Percentiles rank a stretch among this genome's conserved stretches.
These are phyloP conservation scores for Zoroaster sp. DNA, from an alignment of 53 echinoderm and acorn worm species.

Conservation along the genomic window DNA sequence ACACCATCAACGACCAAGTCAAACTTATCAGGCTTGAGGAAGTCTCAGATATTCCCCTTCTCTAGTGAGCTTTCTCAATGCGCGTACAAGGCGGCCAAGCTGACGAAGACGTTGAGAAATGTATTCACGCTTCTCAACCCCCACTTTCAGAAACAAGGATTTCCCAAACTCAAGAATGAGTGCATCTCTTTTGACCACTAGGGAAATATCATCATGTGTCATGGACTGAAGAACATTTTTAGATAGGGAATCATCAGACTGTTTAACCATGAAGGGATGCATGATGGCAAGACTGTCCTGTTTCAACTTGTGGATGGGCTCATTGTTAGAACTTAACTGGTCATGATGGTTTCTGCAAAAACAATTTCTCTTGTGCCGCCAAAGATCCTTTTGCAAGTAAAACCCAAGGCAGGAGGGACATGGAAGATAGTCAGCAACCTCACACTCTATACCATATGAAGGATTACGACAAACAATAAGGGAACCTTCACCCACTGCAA, in stretches of 20 bases:
- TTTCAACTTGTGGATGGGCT: neutral
- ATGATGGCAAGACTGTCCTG: neutral
- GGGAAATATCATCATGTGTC: neutral
- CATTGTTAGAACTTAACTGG: neutral
- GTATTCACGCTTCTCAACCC: neutral
- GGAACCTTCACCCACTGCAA: neutral
- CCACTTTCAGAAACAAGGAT: neutral
- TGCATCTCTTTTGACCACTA: neutral
- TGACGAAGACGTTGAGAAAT: neutral
- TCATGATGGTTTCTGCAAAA: neutral
- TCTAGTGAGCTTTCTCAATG: neutral
- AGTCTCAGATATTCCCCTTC: neutral
- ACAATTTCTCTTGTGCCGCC: neutral
- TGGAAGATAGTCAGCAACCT: neutral
- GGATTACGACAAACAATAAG: neutral
- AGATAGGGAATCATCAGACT: neutral
- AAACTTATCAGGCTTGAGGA: neutral
- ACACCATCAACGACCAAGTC: neutral
- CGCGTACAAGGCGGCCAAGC: neutral
- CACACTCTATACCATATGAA: neutral
- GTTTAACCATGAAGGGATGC: neutral
- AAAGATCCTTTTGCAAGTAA: neutral
- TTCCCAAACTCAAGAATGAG: neutral
- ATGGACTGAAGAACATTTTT: neutral
- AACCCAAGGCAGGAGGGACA: constrained; percentile 7